Percentiles rank a stretch among this genome's conserved stretches.
phyloP scores from a whole-genome alignment of 2,113 vertebrate genomes.

The Malurus elegans region DNA sequence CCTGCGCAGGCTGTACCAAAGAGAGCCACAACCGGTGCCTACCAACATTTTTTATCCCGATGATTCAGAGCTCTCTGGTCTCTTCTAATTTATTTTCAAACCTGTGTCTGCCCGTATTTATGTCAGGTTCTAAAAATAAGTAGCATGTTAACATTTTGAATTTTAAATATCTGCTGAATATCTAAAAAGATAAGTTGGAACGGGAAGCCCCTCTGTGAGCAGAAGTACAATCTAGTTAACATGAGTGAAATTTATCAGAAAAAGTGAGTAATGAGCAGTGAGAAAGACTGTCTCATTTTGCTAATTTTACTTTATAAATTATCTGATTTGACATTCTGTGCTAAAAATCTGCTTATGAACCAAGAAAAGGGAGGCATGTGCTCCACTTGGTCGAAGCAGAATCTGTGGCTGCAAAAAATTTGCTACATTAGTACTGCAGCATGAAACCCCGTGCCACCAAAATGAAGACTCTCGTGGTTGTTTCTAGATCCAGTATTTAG shows the following conservation, averaged over 20 bases:
- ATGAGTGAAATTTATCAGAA: constrained; percentile 62
- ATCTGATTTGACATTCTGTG: constrained; percentile 57
- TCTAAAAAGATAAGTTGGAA: constrained; percentile 40
- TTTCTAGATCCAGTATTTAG: neutral
- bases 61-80: neutral
- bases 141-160: constrained; percentile 9
- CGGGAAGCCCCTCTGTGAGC: constrained; percentile 35
- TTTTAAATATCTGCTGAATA: constrained; percentile 53
- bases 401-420: neutral
- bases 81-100: neutral
- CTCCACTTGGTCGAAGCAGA: neutral
- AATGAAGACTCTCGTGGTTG: neutral
- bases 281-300: constrained; percentile 40
- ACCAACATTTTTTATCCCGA: neutral
- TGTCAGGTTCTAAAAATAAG: constrained; percentile 24
- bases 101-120: neutral
- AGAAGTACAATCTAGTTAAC: constrained; percentile 18
- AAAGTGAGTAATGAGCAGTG: constrained; percentile 59
- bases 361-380: neutral
- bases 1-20: neutral
- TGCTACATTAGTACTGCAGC: neutral
- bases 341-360: constrained; percentile 40
- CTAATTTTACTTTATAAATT: constrained; percentile 51
- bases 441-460: neutral
- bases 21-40: neutral